Base-by-base conservation (phyloP, 1,140 invertebrate genomes). In the Helicorthomorpha holstii region DNA sequence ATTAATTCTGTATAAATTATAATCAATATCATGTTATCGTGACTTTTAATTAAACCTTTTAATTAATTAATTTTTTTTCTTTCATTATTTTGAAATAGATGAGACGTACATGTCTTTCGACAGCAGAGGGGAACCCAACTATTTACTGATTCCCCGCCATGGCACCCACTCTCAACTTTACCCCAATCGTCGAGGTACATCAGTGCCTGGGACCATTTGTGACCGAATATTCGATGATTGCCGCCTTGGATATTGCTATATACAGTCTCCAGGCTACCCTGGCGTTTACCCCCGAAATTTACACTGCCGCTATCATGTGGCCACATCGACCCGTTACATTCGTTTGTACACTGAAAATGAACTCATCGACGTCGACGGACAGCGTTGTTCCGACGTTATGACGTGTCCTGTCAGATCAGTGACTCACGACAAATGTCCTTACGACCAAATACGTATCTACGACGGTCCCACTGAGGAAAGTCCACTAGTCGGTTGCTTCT, bases 371-470 rank as follows among this genome's bases (percentile, higher is more conserved):
- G 86, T 93, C 51, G 88, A 92, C 60, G 88, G 88, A 0, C 86
- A 91, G 60, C 73, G 87, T 48, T 93, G 89, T 63, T 88, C 92
- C 64, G 91, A 91, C 64, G 86, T 91, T 54, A 89, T 93, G 80
- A 87, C 87, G 1, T 93, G 89, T 62, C 88, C 88, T 14, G 90
- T 92, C 78, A 73, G 86, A 54, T 85, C 85, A 1, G 19, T 48
- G 38, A 76, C 81, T 42, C 80, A 86, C 58, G 82, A 87, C 59
- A n/a, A n/a, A n/a, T 93, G 89, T 64, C 87, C 86, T 0, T 89
- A 83, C 66, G 89, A 93, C 64, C 90, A 86, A 68, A 82, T 93
- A 51, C 76, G 59, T 50, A 83, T 93, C 45, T 91, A 89, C 70
- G 89, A 93, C 61, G 89, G 88, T 1, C 84, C 86, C 58, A 82